A percentile compares a stretch with the other conserved stretches of the same genome.
These are phyloP conservation scores for Litoditis marina DNA, from an alignment of 2,888 invertebrate genomes.

Conservation along the genomic window DNA sequence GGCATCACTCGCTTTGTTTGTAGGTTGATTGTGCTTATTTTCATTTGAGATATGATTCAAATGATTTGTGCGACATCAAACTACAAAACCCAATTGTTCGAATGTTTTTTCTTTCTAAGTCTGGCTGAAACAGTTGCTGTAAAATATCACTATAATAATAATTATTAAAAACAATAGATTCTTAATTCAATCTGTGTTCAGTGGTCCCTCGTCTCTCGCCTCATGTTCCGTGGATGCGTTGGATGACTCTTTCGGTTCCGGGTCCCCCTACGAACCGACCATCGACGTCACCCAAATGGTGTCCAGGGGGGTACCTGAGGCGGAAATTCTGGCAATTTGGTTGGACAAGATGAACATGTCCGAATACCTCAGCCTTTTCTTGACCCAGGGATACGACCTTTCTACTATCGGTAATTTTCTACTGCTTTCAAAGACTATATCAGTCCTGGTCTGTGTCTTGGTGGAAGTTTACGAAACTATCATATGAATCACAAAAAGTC, in stretches of 20 bases:
- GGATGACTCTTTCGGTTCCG: slow-evolving; percentile 66
- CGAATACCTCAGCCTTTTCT: slow-evolving; percentile 87
- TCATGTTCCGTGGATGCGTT: slow-evolving; percentile 69
- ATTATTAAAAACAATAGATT: too few species aligned
- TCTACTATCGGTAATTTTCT: slow-evolving; percentile 73
- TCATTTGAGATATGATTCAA: too few species aligned
- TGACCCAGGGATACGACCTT: slow-evolving; percentile 89
- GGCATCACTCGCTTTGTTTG: neutral
- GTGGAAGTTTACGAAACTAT: too few species aligned
- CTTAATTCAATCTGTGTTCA: too few species aligned
- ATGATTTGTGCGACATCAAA: neutral
- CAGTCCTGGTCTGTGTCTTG: too few species aligned
- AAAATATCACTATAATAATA: too few species aligned
- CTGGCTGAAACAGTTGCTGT: too few species aligned
- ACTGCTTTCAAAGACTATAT: neutral
- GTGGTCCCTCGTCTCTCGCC: slow-evolving; percentile 48
- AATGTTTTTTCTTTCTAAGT: neutral
- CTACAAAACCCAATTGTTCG: too few species aligned
- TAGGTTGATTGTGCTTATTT: too few species aligned
- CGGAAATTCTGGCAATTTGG: slow-evolving; percentile 89
- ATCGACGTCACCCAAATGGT: slow-evolving; percentile 65
- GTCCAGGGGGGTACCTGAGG: slow-evolving; percentile 76
- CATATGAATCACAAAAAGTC: too few species aligned
- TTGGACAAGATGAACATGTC: slow-evolving; percentile 87
- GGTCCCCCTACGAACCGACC: slow-evolving; percentile 20